These are phyloP conservation scores for Ceyx erithaca DNA, from an alignment of 2,797 vertebrate species.

Conservation along the genomic window DNA sequence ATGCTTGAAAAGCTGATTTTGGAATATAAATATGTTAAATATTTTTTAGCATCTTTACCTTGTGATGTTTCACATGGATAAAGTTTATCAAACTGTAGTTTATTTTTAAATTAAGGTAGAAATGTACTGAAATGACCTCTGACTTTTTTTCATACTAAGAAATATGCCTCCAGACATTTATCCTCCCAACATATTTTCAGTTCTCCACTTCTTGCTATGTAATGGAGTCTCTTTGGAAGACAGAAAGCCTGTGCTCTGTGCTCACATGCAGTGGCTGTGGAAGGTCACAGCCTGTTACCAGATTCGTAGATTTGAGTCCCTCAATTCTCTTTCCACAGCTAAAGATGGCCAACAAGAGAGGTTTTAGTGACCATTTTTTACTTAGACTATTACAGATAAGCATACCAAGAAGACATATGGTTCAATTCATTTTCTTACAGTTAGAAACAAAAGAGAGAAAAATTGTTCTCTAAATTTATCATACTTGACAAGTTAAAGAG, in stretches of 20 bases:
- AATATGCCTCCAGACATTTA: background rate
- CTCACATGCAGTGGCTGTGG: background rate
- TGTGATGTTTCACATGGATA: background rate
- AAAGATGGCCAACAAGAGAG: background rate
- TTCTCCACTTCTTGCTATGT: background rate
- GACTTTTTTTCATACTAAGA: background rate
- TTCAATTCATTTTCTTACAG: background rate
- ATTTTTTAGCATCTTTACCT: background rate
- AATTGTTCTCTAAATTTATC: background rate
- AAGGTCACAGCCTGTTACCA: background rate
- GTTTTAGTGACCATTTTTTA: conserved; percentile 3
- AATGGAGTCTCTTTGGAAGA: background rate
- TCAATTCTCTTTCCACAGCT: background rate
- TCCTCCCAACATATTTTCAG: background rate
- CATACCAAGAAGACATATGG: background rate
- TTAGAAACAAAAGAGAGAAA: background rate
- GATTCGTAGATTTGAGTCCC: background rate
- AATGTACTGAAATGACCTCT: background rate
- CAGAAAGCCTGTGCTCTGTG: background rate
- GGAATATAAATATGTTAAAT: background rate
- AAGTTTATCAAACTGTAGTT: background rate
- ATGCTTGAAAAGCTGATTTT: background rate
- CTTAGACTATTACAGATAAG: background rate
- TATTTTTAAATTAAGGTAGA: background rate
- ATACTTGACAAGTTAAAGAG: background rate